A percentile compares a stretch with the other conserved stretches of the same genome.
Conservation (phyloP, 1,140 invertebrate genomes). For the Penaeus japonicus region DNA sequence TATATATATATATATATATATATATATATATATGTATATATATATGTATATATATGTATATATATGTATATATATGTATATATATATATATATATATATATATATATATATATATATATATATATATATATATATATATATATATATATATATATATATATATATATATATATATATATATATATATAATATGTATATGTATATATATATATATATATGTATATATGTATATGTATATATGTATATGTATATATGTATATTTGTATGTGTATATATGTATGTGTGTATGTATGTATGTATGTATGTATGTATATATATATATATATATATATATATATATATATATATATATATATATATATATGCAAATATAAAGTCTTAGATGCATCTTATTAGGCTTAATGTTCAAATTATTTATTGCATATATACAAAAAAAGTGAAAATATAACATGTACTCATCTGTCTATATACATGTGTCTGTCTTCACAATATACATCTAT, state of each 20-base stretch:
- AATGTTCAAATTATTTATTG: no score
- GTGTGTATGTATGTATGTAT: background rate
- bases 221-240: background rate
- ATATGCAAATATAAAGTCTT: no score
- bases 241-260: background rate
- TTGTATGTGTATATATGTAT: background rate
- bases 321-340: no score
- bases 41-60: background rate
- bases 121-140: background rate
- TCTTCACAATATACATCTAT: no score
- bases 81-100: background rate
- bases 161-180: background rate
- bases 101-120: background rate
- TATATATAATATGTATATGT: background rate
- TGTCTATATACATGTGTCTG: no score
- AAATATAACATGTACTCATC: no score
- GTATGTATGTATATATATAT: no score
- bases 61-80: background rate
- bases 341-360: no score
- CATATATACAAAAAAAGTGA: no score
- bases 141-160: background rate
- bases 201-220: background rate
- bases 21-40: background rate
- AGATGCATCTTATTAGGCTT: no score
- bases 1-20: background rate